phyloP scores from a whole-genome alignment of 23 tunicate genomes.

The Ciona savignyi region DNA sequence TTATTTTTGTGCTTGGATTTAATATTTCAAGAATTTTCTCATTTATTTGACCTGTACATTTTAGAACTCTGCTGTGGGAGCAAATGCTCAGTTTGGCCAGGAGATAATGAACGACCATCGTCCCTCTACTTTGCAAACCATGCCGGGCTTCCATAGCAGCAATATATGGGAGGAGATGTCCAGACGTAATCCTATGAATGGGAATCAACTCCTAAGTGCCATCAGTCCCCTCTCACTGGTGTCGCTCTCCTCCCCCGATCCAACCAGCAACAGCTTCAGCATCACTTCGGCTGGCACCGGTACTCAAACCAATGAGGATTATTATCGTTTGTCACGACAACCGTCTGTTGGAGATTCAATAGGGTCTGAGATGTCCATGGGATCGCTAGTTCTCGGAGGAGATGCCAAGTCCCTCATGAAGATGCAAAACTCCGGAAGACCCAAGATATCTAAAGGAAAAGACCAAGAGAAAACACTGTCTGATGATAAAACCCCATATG shows the following conservation, averaged over 20 bases:
- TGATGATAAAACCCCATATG: neutral
- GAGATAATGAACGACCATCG: neutral
- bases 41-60: too few relatives aligned
- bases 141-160: neutral
- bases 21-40: too few relatives aligned
- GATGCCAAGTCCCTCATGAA: slow-evolving; percentile 53
- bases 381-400: slow-evolving; percentile 32
- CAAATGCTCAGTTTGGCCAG: too few relatives aligned
- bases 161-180: neutral
- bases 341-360: slow-evolving; percentile 15
- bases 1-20: too few relatives aligned
- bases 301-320: slow-evolving; percentile 18
- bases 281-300: slow-evolving; percentile 8
- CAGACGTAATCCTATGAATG: neutral
- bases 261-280: slow-evolving; percentile 14
- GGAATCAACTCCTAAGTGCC: slow-evolving; percentile 7
- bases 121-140: neutral
- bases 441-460: slow-evolving; percentile 11
- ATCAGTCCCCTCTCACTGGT: slow-evolving; percentile 26
- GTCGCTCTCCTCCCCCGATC: slow-evolving; percentile 17
- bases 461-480: neutral
- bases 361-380: slow-evolving; percentile 6
- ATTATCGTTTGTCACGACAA: slow-evolving; percentile 16
- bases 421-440: slow-evolving; percentile 4
- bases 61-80: too few relatives aligned